Evolutionary conservation across 2,888 invertebrate genomes (phyloP), one percentile per base, ranked within the genome.

Genomic region (Ecdyonurus torrentis): DNA sequence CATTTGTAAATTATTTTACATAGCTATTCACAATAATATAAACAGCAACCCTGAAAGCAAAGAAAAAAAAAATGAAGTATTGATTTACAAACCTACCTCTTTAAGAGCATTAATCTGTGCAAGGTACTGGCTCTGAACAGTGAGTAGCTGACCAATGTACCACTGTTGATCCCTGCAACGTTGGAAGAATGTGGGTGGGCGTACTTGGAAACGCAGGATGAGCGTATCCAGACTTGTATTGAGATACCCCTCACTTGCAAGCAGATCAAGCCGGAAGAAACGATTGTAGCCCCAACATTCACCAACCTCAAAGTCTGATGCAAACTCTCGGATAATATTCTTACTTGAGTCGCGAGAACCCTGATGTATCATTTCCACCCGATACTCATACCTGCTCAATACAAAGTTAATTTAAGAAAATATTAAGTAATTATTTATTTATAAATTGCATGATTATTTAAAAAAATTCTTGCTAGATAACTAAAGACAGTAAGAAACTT

Each of bases 241-340:
- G 64, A 93, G 80, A 73, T 93, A 95, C 0, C 94, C 94, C 77
- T 94, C 94, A 68, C 87, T 89, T 53, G 90, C 91, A 63, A 95
- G 80, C 65, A 93, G 78, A 76, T 94, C 94, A 62, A 95, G 80
- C 52, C 93, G 78, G 76, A 93, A 94, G 77, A 95, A 95, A 61
- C 94, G 79, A 74, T 95, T 95, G 76, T 94, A 95, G 1, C 94
- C 94, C 94, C 94, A 95, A 72, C 94, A 95, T 79, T 95, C 94
- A 55, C 93, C 94, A 59, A 94, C 91, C 76, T 94, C 94, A 77
- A 95, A 95, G 77, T 94, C 94, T 0, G 93, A 93, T 0, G 94
- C 93, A 76, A 94, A 95, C 78, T 94, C 94, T 52, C 94, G 81
- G 23, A 93, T 90, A 67, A 95, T 92, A 72, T 94, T 94, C 79